Conservation (phyloP, 2,113 vertebrate genomes). For the Caracal caracal region DNA sequence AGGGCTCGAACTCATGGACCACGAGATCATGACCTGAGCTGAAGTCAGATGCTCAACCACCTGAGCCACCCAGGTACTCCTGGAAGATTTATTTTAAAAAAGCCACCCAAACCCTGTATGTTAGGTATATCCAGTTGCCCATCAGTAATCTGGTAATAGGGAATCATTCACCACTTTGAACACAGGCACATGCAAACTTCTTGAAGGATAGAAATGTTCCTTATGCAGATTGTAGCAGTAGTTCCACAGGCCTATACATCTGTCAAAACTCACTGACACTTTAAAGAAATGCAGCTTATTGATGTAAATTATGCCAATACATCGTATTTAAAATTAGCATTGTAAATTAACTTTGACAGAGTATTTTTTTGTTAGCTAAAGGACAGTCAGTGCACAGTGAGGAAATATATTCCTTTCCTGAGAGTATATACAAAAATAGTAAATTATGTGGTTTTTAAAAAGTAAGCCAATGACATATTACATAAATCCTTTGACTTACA, state of each 20-base stretch:
- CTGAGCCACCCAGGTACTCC: too few relatives aligned
- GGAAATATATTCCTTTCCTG: not conserved
- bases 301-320: not conserved
- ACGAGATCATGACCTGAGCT: too few relatives aligned
- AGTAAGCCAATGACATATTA: not conserved
- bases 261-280: not conserved
- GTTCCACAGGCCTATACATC: not conserved
- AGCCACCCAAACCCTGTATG: not conserved
- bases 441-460: not conserved
- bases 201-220: not conserved
- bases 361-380: not conserved
- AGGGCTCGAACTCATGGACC: too few relatives aligned
- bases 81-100: slow-evolving; percentile 35
- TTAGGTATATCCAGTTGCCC: not conserved
- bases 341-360: not conserved
- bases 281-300: not conserved
- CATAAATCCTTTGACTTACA: not conserved
- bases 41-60: too few relatives aligned
- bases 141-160: not conserved
- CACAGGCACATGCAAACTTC: not conserved
- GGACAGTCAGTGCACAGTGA: not conserved
- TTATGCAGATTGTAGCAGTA: not conserved
- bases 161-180: not conserved
- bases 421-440: not conserved
- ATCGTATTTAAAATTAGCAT: not conserved